Conservation (phyloP, 2,888 invertebrate species). For the Nemotelus nigrinus region DNA sequence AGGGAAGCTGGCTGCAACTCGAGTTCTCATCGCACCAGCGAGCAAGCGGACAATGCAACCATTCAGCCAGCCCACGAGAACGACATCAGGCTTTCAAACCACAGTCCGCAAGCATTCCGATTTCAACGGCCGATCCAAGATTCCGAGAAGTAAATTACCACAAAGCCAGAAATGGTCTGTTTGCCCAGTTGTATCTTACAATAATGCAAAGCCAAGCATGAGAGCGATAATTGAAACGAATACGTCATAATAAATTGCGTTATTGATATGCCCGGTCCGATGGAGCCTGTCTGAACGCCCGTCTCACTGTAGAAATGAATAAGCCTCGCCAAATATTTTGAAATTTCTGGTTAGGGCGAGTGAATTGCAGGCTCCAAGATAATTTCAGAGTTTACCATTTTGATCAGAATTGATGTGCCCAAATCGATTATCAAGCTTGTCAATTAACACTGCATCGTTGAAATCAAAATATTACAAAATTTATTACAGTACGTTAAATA, state of each 20-base stretch:
- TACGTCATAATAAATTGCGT: constrained; percentile 23
- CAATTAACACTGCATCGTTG: too few species aligned
- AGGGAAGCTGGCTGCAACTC: not conserved
- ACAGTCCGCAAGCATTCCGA: constrained; percentile 31
- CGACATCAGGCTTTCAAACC: not conserved
- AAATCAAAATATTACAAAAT: too few species aligned
- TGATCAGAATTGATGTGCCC: too few species aligned
- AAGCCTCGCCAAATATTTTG: too few species aligned
- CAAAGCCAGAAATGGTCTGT: constrained; percentile 15
- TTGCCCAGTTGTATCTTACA: not conserved
- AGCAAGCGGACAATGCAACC: not conserved
- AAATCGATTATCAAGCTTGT: too few species aligned
- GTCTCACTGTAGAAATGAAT: not conserved
- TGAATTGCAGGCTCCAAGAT: too few species aligned
- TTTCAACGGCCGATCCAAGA: constrained; percentile 21
- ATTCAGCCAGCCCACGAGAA: constrained; percentile 6
- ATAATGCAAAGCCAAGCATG: constrained; percentile 18
- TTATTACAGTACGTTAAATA: too few species aligned
- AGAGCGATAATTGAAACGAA: constrained; percentile 35
- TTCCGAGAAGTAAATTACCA: constrained; percentile 42
- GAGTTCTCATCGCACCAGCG: not conserved
- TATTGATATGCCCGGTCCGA: constrained; percentile 4
- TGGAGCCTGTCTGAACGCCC: not conserved
- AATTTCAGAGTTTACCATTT: too few species aligned
- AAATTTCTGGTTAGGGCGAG: too few species aligned